These are phyloP conservation scores for Phalacrocorax carbo DNA, from an alignment of 2,113 vertebrate genomes.

Conservation along the genomic window DNA sequence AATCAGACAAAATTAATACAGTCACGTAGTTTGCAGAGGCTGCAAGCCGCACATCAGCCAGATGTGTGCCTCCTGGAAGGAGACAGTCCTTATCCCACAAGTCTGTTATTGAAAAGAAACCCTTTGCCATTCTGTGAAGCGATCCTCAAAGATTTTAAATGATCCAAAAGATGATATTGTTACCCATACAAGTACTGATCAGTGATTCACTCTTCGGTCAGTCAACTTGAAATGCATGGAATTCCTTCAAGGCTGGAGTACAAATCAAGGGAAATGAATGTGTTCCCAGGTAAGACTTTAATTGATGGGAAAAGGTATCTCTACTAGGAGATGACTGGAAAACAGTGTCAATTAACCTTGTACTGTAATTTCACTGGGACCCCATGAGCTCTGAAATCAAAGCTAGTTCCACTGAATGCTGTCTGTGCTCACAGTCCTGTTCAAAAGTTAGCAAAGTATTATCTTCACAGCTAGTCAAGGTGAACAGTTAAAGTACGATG, in stretches of 20 bases:
- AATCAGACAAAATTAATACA: neutral
- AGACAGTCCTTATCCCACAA: neutral
- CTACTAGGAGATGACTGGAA: neutral
- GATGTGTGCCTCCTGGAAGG: neutral
- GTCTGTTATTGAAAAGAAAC: neutral
- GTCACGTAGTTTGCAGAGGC: accelerated
- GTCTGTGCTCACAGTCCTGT: neutral
- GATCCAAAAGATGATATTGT: neutral
- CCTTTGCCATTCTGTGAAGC: neutral
- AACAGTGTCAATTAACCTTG: neutral
- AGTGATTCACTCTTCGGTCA: neutral
- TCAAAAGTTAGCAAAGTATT: neutral
- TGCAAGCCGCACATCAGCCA: neutral
- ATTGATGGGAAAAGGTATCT: neutral
- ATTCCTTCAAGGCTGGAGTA: neutral
- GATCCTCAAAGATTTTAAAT: neutral
- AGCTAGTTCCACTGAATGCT: neutral
- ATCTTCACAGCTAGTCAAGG: neutral
- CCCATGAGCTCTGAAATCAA: neutral
- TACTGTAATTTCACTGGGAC: neutral
- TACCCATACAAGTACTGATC: neutral
- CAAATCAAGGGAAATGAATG: neutral
- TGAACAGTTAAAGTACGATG: neutral
- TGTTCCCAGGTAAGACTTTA: neutral
- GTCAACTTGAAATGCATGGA: neutral